A percentile compares a stretch with the other conserved stretches of the same genome.
These are phyloP conservation scores for Varroa destructor DNA, from an alignment of 1,140 invertebrate species.

Conservation along the genomic window DNA sequence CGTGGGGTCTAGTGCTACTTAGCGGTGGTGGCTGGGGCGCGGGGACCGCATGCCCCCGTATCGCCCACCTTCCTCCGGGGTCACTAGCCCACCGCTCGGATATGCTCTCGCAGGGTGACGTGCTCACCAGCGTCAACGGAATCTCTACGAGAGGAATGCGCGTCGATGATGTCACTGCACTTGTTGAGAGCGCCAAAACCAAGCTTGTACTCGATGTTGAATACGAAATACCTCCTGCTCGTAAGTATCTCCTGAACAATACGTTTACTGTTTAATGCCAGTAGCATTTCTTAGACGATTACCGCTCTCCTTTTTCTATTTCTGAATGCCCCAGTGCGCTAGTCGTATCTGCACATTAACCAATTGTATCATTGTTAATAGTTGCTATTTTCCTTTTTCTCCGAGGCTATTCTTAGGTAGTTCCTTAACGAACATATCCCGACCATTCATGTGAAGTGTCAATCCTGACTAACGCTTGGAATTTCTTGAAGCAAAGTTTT, in stretches of 20 bases:
- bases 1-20: constrained; percentile 3
- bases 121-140: constrained; percentile 63
- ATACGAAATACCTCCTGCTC: constrained; percentile 63
- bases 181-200: constrained; percentile 58
- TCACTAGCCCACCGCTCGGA: constrained; percentile 40
- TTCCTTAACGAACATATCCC: too few species aligned
- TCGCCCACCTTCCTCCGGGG: constrained; percentile 18
- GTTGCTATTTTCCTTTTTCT: constrained; percentile 9
- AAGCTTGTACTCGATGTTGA: constrained; percentile 62
- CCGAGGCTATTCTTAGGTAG: too few species aligned
- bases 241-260: constrained; percentile 43
- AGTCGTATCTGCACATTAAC: too few species aligned
- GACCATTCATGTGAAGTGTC: too few species aligned
- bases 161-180: constrained; percentile 60
- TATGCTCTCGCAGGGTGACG: constrained; percentile 56
- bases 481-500: too few species aligned
- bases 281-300: constrained; percentile 8
- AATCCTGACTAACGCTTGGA: too few species aligned
- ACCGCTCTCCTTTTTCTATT: background rate
- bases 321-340: too few species aligned
- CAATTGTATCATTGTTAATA: background rate
- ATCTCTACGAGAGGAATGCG: constrained; percentile 57
- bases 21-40: background rate
- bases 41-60: background rate
- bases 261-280: constrained; percentile 29